These are phyloP conservation scores for Nymphalis c-album DNA, from an alignment of 2,888 invertebrate genomes.

Conservation along the genomic window DNA sequence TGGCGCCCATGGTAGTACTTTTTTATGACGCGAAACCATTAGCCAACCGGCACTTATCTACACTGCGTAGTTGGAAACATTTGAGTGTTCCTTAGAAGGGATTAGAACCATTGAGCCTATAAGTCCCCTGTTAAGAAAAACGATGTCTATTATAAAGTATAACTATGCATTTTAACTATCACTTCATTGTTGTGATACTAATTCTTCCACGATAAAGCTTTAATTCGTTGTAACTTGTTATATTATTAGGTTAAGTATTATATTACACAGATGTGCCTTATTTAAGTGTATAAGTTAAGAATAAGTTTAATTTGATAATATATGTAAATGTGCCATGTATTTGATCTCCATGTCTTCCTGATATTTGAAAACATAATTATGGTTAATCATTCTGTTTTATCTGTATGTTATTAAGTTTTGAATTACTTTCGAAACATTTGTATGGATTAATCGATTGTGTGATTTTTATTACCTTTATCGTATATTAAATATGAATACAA, in stretches of 20 bases:
- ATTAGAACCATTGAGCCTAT: neutral
- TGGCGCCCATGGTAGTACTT: slow-evolving; percentile 73
- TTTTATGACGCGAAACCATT: slow-evolving; percentile 8
- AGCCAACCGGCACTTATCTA: neutral
- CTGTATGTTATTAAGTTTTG: slow-evolving; percentile 25
- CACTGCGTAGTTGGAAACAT: neutral
- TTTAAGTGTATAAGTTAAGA: slow-evolving; percentile 35
- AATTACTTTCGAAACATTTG: slow-evolving; percentile 10
- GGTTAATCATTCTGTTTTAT: slow-evolving; percentile 25
- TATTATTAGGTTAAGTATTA: slow-evolving; percentile 41
- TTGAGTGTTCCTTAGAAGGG: neutral
- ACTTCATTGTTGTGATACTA: slow-evolving; percentile 67
- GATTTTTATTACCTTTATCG: slow-evolving; percentile 23
- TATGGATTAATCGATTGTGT: slow-evolving; percentile 33
- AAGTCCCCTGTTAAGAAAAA: neutral
- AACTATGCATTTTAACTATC: neutral
- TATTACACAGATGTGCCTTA: slow-evolving; percentile 51
- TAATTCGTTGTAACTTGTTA: slow-evolving; percentile 74
- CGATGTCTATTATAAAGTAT: neutral
- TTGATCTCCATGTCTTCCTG: slow-evolving; percentile 77
- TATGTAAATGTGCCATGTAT: slow-evolving; percentile 57
- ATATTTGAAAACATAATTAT: slow-evolving; percentile 34
- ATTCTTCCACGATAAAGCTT: slow-evolving; percentile 78
- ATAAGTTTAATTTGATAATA: slow-evolving; percentile 21
- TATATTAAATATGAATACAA: slow-evolving; percentile 20